Base-by-base conservation (phyloP, 1,140 invertebrate genomes). In the Scaptomyza pallida region DNA sequence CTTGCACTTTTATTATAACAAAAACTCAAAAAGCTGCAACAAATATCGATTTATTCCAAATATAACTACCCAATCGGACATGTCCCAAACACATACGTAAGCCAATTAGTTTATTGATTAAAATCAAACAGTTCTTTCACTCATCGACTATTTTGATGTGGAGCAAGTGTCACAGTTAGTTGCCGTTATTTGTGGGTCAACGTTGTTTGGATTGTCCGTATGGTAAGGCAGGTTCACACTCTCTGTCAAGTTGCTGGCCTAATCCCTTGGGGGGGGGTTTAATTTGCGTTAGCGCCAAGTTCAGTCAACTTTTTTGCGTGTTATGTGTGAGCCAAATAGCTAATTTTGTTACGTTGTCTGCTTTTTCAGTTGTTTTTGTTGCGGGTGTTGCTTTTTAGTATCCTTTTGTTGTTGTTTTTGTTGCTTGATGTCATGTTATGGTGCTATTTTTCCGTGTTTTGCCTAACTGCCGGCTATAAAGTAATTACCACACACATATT, bases 401-500 rank as follows among this genome's bases (percentile, higher is more conserved):
- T n/a, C n/a, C n/a, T 10, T 61, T 21, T 63, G 48, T 6, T 60
- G 51, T 15, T 54, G 40, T 17, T n/a, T n/a, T 12, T 67, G 45
- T 8, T 33, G n/a, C 15, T 40, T 44, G 26, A 37, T 61, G 55
- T 23, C 63, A 69, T 37, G 70, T 62, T 10, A 17, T 26, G 37
- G 40, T 6, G 45, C 9, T 30, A 68, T 73, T 74, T 70, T 68
- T 26, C 13, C 59, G 12, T 52, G 65, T 64, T 71, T 64, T 64
- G 48, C 61, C 68, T 41, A 55, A 74, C 75, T 56, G 60, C 12
- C 56, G 55, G 44, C 75, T 50, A 57, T 77, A 77, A 77, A 74
- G 71, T 74, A 77, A 77, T 77, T 77, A 74, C 50, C 60, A 33
- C 65, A 33, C 65, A 56, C 60, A 64, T 30, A 30, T 30, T 30